These are phyloP conservation scores for Catagonus wagneri DNA, from an alignment of 2,113 vertebrate genomes.

Conservation along the genomic window DNA sequence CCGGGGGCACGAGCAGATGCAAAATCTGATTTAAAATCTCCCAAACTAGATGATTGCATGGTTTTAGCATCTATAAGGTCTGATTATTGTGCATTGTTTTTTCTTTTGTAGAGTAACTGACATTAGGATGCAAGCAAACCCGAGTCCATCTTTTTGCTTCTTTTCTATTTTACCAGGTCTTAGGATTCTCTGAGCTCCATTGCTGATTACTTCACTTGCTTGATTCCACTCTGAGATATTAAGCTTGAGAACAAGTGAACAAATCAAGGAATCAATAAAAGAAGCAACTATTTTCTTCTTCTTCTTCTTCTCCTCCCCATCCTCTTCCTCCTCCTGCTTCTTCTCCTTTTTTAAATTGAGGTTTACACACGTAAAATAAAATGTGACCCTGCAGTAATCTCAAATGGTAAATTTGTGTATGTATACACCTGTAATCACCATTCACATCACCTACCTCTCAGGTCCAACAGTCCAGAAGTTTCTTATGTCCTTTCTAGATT, in stretches of 20 bases:
- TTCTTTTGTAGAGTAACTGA: neutral
- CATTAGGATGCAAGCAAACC: neutral
- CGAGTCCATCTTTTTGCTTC: neutral
- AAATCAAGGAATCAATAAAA: neutral
- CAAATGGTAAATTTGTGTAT: neutral
- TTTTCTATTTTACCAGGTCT: neutral
- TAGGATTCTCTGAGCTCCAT: neutral
- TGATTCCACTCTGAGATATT: neutral
- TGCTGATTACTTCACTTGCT: neutral
- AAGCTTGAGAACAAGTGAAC: neutral
- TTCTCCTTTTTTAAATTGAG: neutral
- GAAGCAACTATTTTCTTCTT: neutral
- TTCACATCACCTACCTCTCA: neutral
- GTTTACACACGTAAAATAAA: neutral
- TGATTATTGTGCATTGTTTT: neutral
- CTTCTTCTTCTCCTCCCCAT: neutral
- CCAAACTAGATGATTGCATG: conserved; percentile 58
- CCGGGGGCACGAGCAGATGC: conserved; percentile 67
- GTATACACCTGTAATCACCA: neutral
- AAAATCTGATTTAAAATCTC: conserved; percentile 78
- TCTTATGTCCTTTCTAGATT: neutral
- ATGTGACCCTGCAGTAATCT: neutral
- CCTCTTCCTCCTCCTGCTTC: neutral
- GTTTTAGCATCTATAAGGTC: conserved; percentile 58
- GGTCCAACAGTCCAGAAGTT: neutral